Conservation (phyloP, 1,140 invertebrate species). For the Drosophila biarmipes region DNA sequence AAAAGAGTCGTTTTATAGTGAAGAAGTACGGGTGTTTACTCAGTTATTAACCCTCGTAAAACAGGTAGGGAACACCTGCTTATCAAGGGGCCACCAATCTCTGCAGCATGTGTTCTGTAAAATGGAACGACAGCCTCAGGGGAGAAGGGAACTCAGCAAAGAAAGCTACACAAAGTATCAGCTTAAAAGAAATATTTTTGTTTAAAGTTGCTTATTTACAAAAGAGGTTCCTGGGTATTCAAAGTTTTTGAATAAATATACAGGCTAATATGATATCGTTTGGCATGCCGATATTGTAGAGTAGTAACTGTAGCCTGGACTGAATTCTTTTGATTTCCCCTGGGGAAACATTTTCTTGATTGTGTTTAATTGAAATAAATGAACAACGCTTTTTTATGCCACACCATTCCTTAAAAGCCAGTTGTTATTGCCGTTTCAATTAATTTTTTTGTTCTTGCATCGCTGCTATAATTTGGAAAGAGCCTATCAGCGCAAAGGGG, state of each 20-base stretch:
- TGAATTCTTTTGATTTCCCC: conserved; percentile 38
- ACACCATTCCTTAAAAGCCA: conserved; percentile 14
- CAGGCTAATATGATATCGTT: neutral
- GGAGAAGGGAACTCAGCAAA: neutral
- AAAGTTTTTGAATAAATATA: conserved; percentile 1
- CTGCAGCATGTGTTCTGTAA: conserved; percentile 2
- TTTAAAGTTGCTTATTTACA: conserved; percentile 1
- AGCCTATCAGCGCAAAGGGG: conserved; percentile 21
- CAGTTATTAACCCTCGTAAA: conserved; percentile 15
- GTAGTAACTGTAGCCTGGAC: conserved; percentile 6
- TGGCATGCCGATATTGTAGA: conserved; percentile 20
- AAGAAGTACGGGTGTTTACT: conserved; percentile 8
- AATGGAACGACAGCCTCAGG: neutral
- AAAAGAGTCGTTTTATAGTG: neutral
- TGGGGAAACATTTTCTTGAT: conserved; percentile 60
- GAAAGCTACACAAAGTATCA: neutral
- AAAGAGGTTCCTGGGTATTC: neutral
- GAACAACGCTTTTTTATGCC: conserved; percentile 58
- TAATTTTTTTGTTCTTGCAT: conserved; percentile 45
- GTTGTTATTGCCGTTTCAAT: conserved; percentile 54
- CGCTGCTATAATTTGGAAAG: conserved; percentile 26
- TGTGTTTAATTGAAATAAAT: conserved; percentile 83
- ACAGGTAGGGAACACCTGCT: conserved; percentile 27
- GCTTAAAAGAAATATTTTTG: neutral
- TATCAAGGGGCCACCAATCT: conserved; percentile 45